Conservation (phyloP, 2,888 invertebrate species). For the Caenorhabditis virilis region DNA sequence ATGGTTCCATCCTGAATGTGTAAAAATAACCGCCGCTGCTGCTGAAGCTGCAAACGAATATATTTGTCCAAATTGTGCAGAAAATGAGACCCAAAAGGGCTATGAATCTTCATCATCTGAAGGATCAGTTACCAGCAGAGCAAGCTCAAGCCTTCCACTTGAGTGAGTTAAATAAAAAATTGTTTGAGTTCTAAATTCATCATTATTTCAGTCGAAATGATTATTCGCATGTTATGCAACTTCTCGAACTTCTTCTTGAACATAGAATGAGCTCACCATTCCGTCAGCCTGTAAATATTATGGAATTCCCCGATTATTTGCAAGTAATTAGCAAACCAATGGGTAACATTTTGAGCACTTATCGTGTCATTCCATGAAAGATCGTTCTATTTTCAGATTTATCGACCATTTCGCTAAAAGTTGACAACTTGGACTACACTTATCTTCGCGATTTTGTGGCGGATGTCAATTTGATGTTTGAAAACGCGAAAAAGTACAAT, state of each 20-base stretch:
- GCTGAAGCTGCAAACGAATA: slow-evolving; percentile 92
- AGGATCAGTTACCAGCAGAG: slow-evolving; percentile 15
- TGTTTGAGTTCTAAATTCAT: background rate
- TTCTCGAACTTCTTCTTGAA: slow-evolving; percentile 40
- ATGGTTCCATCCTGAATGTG: slow-evolving; percentile 98
- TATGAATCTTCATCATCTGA: slow-evolving; percentile 29
- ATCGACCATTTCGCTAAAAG: slow-evolving; percentile 77
- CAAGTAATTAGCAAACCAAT: slow-evolving; percentile 74
- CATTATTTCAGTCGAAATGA: slow-evolving; percentile 38
- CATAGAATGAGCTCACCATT: slow-evolving; percentile 88
- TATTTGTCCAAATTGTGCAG: slow-evolving; percentile 86
- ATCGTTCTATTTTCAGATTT: slow-evolving; percentile 80
- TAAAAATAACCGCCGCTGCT: slow-evolving; percentile 74
- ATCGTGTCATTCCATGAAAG: too few species aligned
- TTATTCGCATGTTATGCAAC: slow-evolving; percentile 39
- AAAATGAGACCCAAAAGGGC: slow-evolving; percentile 3
- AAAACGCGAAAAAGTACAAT: slow-evolving; percentile 78
- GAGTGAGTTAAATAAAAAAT: background rate
- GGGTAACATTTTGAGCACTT: slow-evolving; percentile 67
- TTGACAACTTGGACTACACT: slow-evolving; percentile 67
- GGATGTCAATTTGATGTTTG: slow-evolving; percentile 97
- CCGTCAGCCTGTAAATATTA: slow-evolving; percentile 92
- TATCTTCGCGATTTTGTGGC: slow-evolving; percentile 82
- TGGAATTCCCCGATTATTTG: slow-evolving; percentile 94
- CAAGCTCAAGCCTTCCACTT: slow-evolving; percentile 9